Evolutionary conservation across 2,888 invertebrate species (phyloP).

Genomic region (Corbicula japonica): DNA sequence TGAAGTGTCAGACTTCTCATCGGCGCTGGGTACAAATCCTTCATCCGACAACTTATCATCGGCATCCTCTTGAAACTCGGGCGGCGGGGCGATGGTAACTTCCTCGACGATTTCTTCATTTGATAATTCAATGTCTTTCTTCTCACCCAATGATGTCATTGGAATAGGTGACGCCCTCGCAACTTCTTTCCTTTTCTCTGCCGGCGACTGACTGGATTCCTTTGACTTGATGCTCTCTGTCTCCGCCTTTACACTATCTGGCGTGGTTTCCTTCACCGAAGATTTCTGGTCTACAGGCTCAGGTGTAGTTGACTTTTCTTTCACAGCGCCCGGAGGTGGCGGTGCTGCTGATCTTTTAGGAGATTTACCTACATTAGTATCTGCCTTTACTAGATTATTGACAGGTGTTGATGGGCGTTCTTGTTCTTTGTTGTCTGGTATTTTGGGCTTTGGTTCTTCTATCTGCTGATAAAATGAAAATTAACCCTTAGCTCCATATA

Average conservation of each 20-base stretch:
- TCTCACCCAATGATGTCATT: constrained; percentile 10
- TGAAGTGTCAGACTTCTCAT: constrained; percentile 74
- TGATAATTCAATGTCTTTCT: not conserved
- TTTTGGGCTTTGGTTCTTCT: not conserved
- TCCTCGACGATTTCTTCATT: constrained; percentile 8
- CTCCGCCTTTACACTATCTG: constrained; percentile 29
- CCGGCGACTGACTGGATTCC: constrained; percentile 16
- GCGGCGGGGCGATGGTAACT: constrained; percentile 53
- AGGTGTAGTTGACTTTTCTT: constrained; percentile 35
- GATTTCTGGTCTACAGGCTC: constrained; percentile 27
- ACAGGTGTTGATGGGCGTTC: constrained; percentile 51
- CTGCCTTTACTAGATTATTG: too few species aligned
- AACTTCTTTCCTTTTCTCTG: constrained; percentile 27
- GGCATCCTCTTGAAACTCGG: constrained; percentile 56
- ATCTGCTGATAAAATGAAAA: constrained; percentile 15
- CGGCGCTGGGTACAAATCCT: constrained; percentile 76
- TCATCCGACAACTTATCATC: constrained; percentile 76
- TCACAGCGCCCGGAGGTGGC: constrained; percentile 57
- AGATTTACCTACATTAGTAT: too few species aligned
- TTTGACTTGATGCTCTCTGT: constrained; percentile 21
- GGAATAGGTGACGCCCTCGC: constrained; percentile 10
- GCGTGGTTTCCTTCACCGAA: constrained; percentile 25
- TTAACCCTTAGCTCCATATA: too few species aligned
- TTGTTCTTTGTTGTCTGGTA: constrained; percentile 22
- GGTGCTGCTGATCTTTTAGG: constrained; percentile 70